A percentile compares a stretch with the other conserved stretches of the same genome.
Evolutionary conservation across 2,888 invertebrate genomes (phyloP).

Genomic region (Stenodera caucasica): DNA sequence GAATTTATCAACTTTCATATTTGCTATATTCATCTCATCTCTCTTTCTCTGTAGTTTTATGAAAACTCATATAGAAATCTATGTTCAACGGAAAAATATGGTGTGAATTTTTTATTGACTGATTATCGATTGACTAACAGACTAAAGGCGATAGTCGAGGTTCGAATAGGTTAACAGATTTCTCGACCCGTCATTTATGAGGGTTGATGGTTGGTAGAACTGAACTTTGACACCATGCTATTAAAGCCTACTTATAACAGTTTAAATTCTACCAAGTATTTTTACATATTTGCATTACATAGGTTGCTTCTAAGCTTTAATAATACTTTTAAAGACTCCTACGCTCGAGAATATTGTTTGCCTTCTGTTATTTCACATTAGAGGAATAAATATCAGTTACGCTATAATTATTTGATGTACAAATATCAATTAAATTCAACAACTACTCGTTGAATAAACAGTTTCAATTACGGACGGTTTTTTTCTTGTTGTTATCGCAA

Average conservation of each 20-base stretch:
- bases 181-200: constrained; percentile 31
- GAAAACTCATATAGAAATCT: background rate
- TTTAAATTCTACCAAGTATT: constrained; percentile 25
- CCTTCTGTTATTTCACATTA: background rate
- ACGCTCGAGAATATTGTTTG: background rate
- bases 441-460: background rate
- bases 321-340: constrained; percentile 18
- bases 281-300: constrained; percentile 18
- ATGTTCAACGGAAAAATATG: background rate
- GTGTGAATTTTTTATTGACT: background rate
- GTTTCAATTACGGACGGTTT: background rate
- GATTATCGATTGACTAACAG: background rate
- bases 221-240: constrained; percentile 22
- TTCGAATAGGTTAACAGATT: constrained; percentile 29
- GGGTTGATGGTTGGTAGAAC: constrained; percentile 29
- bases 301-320: constrained; percentile 18
- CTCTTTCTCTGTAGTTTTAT: background rate
- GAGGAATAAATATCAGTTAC: background rate
- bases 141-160: constrained; percentile 18
- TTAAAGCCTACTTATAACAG: constrained; percentile 26
- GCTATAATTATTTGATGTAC: background rate
- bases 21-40: constrained; percentile 13
- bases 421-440: background rate
- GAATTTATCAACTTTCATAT: constrained; percentile 32
- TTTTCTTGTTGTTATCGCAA: background rate